Evolutionary conservation across 2,888 invertebrate genomes (phyloP).

Genomic region (Tetranychus truncatus): DNA sequence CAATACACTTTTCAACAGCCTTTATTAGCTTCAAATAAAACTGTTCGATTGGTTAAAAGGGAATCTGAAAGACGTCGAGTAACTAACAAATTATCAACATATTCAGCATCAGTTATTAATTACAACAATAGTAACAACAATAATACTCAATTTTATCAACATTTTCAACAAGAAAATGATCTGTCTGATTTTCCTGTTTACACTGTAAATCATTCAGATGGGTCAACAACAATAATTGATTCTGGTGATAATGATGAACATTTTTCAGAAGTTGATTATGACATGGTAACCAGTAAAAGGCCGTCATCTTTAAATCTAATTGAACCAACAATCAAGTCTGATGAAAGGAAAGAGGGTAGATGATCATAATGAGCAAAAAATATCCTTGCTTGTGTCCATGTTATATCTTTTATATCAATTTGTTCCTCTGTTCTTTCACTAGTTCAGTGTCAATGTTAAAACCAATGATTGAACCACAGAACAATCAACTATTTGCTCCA

Average conservation of each 20-base stretch:
- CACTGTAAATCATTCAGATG: background rate
- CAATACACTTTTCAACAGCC: background rate
- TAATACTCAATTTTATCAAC: background rate
- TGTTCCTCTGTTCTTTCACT: background rate
- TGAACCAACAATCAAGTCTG: background rate
- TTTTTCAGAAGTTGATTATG: background rate
- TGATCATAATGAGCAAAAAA: background rate
- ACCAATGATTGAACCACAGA: background rate
- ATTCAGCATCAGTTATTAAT: background rate
- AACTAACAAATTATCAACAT: background rate
- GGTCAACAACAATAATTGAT: background rate
- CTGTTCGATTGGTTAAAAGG: conserved; percentile 76
- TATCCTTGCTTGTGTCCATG: background rate
- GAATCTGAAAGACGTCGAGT: conserved; percentile 59
- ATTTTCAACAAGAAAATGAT: background rate
- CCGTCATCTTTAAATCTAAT: background rate
- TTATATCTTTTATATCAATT: background rate
- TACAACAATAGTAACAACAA: background rate
- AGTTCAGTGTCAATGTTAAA: background rate
- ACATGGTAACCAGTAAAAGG: background rate
- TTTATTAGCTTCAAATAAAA: conserved; percentile 39
- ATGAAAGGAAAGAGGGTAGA: background rate
- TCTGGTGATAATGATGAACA: background rate
- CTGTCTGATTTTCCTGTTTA: background rate
- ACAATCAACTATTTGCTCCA: no score